phyloP scores from a whole-genome alignment of 1,140 invertebrate species.

The Ganaspis sp. region DNA sequence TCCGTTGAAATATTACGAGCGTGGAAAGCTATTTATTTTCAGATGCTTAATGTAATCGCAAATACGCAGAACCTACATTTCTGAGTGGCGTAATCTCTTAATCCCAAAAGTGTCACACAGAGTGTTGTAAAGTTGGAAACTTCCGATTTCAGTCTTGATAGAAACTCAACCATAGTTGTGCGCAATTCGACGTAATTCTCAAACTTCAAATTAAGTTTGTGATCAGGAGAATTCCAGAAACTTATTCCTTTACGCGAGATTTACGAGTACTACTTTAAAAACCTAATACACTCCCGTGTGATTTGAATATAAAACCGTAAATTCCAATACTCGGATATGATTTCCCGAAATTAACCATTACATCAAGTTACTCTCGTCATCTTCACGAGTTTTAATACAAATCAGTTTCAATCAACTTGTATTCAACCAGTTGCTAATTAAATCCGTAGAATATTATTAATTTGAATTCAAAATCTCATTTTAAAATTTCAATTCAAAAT shows the following conservation, averaged over 20 bases:
- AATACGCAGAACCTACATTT: neutral
- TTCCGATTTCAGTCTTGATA: constrained; percentile 6
- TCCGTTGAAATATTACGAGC: neutral
- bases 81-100: constrained; percentile 4
- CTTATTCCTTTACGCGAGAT: neutral
- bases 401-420: too few relatives aligned
- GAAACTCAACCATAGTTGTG: neutral
- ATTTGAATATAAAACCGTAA: neutral
- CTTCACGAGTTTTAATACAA: too few relatives aligned
- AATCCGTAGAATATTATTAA: too few relatives aligned
- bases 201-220: constrained; percentile 15
- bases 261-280: neutral
- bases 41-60: constrained; percentile 15
- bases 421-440: too few relatives aligned
- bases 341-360: too few relatives aligned
- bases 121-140: constrained; percentile 2
- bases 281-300: neutral
- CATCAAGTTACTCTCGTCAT: too few relatives aligned
- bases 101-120: constrained; percentile 25
- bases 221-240: neutral
- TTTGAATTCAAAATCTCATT: too few relatives aligned
- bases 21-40: neutral
- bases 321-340: neutral
- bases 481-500: too few relatives aligned
- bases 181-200: neutral